A percentile compares a stretch with the other conserved stretches of the same genome.
phyloP scores from a whole-genome alignment of 92 coral and sea anemone genomes.

The Parazoanthus swiftii region DNA sequence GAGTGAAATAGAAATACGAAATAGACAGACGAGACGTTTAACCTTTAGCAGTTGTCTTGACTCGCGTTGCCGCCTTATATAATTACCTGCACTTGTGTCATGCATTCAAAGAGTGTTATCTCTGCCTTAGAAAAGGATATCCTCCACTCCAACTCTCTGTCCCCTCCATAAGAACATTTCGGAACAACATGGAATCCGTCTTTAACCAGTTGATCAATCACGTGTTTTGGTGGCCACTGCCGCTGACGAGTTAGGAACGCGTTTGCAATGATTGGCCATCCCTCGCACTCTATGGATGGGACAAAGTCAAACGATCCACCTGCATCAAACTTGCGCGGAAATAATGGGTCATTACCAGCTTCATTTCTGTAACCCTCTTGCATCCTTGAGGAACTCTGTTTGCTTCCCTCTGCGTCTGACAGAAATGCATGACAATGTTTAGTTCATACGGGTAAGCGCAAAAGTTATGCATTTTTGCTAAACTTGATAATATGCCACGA shows the following conservation, averaged over 20 bases:
- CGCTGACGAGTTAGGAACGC: constrained; percentile 45
- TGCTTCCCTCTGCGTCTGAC: background rate
- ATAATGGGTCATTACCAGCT: background rate
- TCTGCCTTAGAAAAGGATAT: constrained; percentile 56
- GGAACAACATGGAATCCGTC: constrained; percentile 46
- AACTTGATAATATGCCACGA: too few species aligned
- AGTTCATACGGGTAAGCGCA: background rate
- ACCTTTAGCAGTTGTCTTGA: too few species aligned
- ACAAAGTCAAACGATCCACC: constrained; percentile 6
- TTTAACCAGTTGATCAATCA: constrained; percentile 16
- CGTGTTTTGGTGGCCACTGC: constrained; percentile 29
- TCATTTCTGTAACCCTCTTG: background rate
- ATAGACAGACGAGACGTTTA: too few species aligned
- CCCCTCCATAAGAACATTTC: constrained; percentile 39
- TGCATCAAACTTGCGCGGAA: background rate
- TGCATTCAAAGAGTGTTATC: constrained; percentile 44
- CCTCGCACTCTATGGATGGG: constrained; percentile 41
- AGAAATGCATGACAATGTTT: background rate
- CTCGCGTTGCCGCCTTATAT: background rate
- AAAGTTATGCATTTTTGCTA: background rate
- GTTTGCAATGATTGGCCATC: constrained; percentile 52
- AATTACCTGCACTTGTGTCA: constrained; percentile 40
- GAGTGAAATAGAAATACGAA: too few species aligned
- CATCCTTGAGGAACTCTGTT: background rate
- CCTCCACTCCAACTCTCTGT: constrained; percentile 50